Evolutionary conservation across 2,888 invertebrate genomes (phyloP), one percentile per base, ranked within the genome.

Genomic region (Gortyna flavago): DNA sequence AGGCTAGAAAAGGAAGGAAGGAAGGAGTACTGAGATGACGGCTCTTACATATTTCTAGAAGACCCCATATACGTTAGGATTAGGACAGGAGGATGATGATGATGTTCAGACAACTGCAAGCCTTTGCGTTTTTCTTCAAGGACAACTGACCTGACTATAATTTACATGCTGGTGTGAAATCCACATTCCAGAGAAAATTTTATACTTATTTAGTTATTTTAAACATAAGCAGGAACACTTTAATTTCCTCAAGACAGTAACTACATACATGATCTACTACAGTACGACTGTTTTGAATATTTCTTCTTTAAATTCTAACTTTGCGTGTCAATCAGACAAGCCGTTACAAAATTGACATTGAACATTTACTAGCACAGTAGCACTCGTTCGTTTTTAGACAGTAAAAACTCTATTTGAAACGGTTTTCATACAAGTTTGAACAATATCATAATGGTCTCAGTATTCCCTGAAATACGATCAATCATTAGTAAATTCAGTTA

Each of bases 341-440:
- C 35, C 59, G 44, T 75, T 69, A 61, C 41, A 75, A 72, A 72
- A 51, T 41, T 72, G 72, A 75, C 72, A 85, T 81, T 85, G 71
- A 69, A 66, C 61, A 70, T 72, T 74, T 29, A 25, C 67, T 80
- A 51, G 38, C 66, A 35, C 61, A 25, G 64, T 80, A 51, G 38
- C 66, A 35, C 61, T 69, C 64, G 51, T 75, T 69, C 54, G 38
- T 57, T 82, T 66, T 51, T 29, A 6, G 18, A 35, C 32, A 48
- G 25, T 18, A 67, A 75, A 72, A 67, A 68, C 18, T 13, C n/a
- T 41, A 41, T 69, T 72, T n/a, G 54, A 57, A 72, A 48, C n/a
- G 13, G 59, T 67, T 70, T 79, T 72, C 66, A 69, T 51, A 38
- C 18, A 48, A 61, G 29, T n/a, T 35, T 54, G 29, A 66, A 66